These are phyloP conservation scores for Cydia splendana DNA, from an alignment of 1,140 invertebrate species.

Conservation along the genomic window DNA sequence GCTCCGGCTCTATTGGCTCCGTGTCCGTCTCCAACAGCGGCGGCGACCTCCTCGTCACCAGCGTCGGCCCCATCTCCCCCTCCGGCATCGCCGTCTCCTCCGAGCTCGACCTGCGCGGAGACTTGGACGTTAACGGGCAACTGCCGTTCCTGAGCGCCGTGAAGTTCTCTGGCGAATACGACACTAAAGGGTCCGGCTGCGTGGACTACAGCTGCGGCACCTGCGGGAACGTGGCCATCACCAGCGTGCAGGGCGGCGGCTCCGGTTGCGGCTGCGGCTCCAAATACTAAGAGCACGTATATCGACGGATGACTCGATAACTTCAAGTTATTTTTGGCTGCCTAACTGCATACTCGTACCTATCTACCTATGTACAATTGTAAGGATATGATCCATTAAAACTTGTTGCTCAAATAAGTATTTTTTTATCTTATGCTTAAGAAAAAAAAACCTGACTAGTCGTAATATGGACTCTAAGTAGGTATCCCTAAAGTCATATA, in stretches of 20 bases:
- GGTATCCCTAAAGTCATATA: no score
- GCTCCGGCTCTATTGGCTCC: no score
- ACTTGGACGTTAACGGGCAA: not conserved
- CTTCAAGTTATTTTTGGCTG: no score
- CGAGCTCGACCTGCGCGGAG: not conserved
- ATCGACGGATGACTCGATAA: not conserved
- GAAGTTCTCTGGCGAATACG: not conserved
- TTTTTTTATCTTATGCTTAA: not conserved
- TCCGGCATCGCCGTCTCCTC: constrained; percentile 20
- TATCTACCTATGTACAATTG: not conserved
- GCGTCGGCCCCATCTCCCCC: constrained; percentile 31
- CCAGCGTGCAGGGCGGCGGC: not conserved
- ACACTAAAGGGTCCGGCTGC: no score
- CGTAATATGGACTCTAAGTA: no score
- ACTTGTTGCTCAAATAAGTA: no score
- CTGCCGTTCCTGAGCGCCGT: constrained; percentile 29
- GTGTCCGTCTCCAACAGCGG: not conserved
- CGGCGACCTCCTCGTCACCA: not conserved
- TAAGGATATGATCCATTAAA: no score
- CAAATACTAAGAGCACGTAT: constrained; percentile 30
- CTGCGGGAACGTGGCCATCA: constrained; percentile 6
- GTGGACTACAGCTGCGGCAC: constrained; percentile 31
- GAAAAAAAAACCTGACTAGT: no score
- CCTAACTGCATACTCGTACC: no score
- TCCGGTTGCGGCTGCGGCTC: not conserved